phyloP scores from a whole-genome alignment of 2,113 vertebrate genomes.

The Proteles cristata region DNA sequence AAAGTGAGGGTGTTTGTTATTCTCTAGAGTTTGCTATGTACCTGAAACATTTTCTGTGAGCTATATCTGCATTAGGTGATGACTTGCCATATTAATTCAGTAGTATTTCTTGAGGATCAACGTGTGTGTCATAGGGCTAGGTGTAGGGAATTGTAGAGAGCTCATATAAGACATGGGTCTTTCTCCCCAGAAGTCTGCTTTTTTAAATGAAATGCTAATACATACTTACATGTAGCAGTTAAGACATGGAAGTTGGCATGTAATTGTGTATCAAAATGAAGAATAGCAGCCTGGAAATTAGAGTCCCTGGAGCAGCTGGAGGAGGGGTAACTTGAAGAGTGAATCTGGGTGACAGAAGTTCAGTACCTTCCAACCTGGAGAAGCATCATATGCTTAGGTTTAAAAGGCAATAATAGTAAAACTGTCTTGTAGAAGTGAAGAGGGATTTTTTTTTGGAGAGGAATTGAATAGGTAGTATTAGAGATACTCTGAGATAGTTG shows the following conservation, averaged over 20 bases:
- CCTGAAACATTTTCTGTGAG: slow-evolving; percentile 12
- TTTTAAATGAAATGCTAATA: background rate
- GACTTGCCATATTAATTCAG: background rate
- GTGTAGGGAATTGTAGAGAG: background rate
- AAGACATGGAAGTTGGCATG: background rate
- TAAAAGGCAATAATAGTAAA: background rate
- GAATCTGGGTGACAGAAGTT: background rate
- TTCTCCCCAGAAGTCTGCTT: background rate
- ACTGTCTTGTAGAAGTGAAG: background rate
- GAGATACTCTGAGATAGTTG: background rate
- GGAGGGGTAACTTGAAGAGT: background rate
- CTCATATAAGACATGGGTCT: background rate
- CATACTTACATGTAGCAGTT: background rate
- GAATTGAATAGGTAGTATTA: background rate
- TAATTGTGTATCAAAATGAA: background rate
- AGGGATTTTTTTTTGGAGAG: background rate
- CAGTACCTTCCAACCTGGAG: background rate
- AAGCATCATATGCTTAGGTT: background rate
- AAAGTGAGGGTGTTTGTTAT: background rate
- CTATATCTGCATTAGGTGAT: background rate
- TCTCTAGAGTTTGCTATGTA: background rate
- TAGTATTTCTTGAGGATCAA: background rate
- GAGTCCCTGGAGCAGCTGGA: background rate
- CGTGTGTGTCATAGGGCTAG: background rate
- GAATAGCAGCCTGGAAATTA: background rate